These are phyloP conservation scores for Phalanger gymnotis DNA, from an alignment of 2,797 vertebrate genomes.

Conservation along the genomic window DNA sequence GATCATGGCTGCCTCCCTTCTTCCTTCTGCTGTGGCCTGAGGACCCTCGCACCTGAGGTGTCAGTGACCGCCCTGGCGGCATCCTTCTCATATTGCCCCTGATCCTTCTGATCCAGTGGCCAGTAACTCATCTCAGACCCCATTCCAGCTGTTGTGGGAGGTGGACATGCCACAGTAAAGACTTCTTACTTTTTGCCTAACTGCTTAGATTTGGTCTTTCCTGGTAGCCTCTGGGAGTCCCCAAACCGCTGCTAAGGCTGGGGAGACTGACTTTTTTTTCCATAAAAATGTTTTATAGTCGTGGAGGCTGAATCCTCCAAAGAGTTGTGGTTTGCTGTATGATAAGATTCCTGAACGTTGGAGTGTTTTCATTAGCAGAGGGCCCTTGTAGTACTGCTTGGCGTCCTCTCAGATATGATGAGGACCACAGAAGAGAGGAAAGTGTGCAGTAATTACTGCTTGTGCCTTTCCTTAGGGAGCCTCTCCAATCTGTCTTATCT, in stretches of 20 bases:
- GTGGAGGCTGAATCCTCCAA: neutral
- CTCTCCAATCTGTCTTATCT: neutral
- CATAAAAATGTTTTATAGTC: neutral
- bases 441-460: neutral
- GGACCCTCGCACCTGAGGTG: neutral
- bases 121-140: neutral
- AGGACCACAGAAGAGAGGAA: neutral
- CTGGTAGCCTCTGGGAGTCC: neutral
- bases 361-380: neutral
- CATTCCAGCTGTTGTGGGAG: neutral
- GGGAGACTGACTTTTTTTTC: neutral
- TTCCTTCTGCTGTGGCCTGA: neutral
- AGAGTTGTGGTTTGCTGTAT: neutral
- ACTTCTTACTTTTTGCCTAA: neutral
- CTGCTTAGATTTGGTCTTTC: neutral
- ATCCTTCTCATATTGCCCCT: neutral
- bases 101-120: neutral
- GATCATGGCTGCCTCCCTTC: neutral
- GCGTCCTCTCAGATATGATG: neutral
- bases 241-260: neutral
- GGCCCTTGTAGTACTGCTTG: neutral
- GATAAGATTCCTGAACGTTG: fast-evolving
- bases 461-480: neutral
- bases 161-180: fast-evolving
- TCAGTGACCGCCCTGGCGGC: neutral